Percentiles rank a stretch among this genome's conserved stretches.
These are phyloP conservation scores for Syndactyla subalaris DNA, from an alignment of 2,797 vertebrate genomes.

Conservation along the genomic window DNA sequence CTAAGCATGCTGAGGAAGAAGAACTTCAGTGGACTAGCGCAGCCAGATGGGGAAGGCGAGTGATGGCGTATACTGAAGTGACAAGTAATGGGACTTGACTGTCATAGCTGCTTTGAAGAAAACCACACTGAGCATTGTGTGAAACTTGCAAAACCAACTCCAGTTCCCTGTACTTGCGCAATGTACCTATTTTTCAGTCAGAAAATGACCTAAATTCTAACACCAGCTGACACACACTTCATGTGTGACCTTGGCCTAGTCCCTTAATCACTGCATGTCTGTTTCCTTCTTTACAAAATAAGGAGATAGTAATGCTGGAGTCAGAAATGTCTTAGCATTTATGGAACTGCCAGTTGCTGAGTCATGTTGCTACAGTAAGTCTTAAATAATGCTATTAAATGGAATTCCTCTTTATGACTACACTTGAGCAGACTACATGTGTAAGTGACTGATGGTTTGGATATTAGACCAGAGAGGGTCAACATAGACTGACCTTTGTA, in stretches of 20 bases:
- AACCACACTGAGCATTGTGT: background rate
- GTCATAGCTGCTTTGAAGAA: background rate
- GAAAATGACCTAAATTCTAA: background rate
- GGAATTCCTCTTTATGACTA: constrained; percentile 14
- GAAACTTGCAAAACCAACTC: background rate
- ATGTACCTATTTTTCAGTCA: background rate
- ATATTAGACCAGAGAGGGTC: background rate
- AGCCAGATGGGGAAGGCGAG: background rate
- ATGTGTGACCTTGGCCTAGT: background rate
- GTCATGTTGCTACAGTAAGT: background rate
- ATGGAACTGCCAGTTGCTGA: background rate
- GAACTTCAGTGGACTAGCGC: background rate
- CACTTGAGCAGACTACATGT: background rate
- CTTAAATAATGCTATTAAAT: background rate
- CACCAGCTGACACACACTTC: background rate
- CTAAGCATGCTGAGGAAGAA: background rate
- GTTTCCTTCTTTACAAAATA: background rate
- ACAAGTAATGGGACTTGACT: background rate
- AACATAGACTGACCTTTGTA: background rate
- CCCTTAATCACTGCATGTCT: background rate
- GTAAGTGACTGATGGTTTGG: background rate
- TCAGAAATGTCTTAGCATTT: constrained; percentile 2
- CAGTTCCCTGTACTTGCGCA: background rate
- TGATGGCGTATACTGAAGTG: background rate
- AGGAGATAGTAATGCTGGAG: background rate